phyloP scores from a whole-genome alignment of 2,888 invertebrate genomes.

The Oxystoma pomonae region DNA sequence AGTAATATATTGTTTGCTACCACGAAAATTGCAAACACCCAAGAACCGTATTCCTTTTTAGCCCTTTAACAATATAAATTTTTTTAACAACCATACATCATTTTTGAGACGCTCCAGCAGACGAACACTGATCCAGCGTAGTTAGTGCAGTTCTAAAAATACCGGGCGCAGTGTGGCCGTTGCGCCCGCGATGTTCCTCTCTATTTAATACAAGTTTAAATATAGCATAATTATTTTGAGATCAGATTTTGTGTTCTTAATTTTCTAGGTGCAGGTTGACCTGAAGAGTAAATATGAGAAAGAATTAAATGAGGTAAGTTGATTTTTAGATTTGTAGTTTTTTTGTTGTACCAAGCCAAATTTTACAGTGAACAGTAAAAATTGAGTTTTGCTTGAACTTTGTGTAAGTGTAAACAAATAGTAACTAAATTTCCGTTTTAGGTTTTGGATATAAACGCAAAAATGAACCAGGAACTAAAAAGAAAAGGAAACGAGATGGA shows the following conservation, averaged over 20 bases:
- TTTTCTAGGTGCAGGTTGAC: slow-evolving; percentile 25
- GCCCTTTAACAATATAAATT: too few relatives aligned
- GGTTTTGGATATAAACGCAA: slow-evolving; percentile 11
- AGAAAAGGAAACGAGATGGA: slow-evolving; percentile 34
- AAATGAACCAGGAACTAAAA: slow-evolving; percentile 31
- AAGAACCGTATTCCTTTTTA: too few relatives aligned
- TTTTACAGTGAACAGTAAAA: too few relatives aligned
- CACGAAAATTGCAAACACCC: too few relatives aligned
- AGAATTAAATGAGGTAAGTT: slow-evolving; percentile 23
- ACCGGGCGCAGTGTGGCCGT: not conserved
- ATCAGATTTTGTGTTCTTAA: slow-evolving; percentile 16
- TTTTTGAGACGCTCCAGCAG: too few relatives aligned
- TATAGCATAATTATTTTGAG: too few relatives aligned
- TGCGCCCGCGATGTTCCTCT: too few relatives aligned
- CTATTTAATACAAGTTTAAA: slow-evolving; percentile 6
- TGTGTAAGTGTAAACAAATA: too few relatives aligned
- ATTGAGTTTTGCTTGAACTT: too few relatives aligned
- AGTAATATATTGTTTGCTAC: too few relatives aligned
- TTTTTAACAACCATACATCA: too few relatives aligned
- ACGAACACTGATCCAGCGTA: too few relatives aligned
- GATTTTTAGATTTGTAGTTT: not conserved
- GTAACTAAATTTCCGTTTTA: not conserved
- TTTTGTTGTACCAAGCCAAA: not conserved
- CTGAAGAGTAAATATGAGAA: slow-evolving; percentile 20
- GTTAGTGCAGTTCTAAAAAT: slow-evolving; percentile 11